phyloP scores from a whole-genome alignment of 2,113 vertebrate genomes.

The Bubalus kerabau region DNA sequence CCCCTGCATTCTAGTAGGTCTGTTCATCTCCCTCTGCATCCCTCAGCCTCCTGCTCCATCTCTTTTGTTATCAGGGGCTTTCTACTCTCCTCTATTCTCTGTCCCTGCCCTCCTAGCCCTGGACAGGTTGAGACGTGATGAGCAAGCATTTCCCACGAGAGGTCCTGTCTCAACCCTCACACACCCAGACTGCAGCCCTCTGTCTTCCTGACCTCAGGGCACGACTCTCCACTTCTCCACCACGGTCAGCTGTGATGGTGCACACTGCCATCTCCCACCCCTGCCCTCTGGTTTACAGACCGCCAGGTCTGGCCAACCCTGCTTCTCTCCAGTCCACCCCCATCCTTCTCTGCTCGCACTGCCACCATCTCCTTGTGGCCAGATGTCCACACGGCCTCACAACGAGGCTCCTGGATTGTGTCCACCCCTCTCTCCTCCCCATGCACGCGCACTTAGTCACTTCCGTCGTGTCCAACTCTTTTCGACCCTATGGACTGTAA shows the following conservation, averaged over 20 bases:
- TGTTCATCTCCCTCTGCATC: not conserved
- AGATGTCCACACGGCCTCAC: not conserved
- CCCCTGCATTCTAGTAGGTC: not conserved
- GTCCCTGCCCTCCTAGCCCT: not conserved
- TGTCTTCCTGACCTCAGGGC: not conserved
- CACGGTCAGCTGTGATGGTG: not conserved
- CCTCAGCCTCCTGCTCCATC: not conserved
- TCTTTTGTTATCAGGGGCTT: not conserved
- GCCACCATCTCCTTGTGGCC: not conserved
- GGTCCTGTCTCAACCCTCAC: not conserved
- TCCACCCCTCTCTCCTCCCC: too few relatives aligned
- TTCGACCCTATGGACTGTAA: not conserved
- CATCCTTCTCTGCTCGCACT: too few relatives aligned
- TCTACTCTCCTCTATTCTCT: not conserved
- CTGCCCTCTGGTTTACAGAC: not conserved
- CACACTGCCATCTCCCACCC: accelerated
- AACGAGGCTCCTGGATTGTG: not conserved
- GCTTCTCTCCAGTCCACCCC: not conserved
- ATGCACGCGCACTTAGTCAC: accelerated
- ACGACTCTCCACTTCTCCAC: not conserved
- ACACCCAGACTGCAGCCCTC: not conserved
- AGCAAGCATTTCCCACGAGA: not conserved
- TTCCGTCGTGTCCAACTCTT: not conserved
- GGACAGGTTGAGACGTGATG: not conserved
- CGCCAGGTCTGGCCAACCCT: not conserved